Base-by-base conservation (phyloP, 2,113 vertebrate species). In the Heterocephalus glaber region DNA sequence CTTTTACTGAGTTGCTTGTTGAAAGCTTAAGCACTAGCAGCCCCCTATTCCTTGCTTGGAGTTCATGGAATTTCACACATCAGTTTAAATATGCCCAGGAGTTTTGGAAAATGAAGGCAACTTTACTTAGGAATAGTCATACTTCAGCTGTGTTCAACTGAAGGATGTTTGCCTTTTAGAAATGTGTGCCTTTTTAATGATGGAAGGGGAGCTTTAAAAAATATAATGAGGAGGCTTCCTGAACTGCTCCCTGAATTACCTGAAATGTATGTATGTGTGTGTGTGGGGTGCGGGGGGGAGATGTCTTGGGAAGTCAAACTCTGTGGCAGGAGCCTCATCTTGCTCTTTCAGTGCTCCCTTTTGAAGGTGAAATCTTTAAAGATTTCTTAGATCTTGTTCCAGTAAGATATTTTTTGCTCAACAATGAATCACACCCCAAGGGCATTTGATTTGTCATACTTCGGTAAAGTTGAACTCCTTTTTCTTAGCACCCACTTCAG, bases 171-270 rank as follows among this genome's bases (percentile, higher is more conserved):
- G 96, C 96, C 81, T 96, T 85, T 95, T 96, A 96, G 90, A 94
- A 97, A 95, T 65, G 68, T 95, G 81, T 94, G 87, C 95, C 93
- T 94, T 96, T 98, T 97, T 96, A 97, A 96, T 96, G 96, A 97
- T 97, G 84, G 92, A 96, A 95, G 94, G 96, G 92, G 96, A 93
- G 81, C 92, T 95, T 92, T 97, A 49, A 97, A 97, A 94, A 85
- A 77, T 89, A 84, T 90, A 87, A 95, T 90, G 96, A 98, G 80
- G 68, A 86, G 87, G 77, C 93, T 97, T 95, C 84, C 95, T 95
- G 84, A 65, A 60, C 41, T 92, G 94, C 95, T 97, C 95, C 96
- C 95, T 93, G 96, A 95, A 96, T 96, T 98, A 95, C 89, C 89
- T 93, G 86, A 76, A 88, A 35, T 80, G 9, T 47, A 38, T 41